phyloP scores from a whole-genome alignment of 2,888 invertebrate genomes.

The Nomada flava region DNA sequence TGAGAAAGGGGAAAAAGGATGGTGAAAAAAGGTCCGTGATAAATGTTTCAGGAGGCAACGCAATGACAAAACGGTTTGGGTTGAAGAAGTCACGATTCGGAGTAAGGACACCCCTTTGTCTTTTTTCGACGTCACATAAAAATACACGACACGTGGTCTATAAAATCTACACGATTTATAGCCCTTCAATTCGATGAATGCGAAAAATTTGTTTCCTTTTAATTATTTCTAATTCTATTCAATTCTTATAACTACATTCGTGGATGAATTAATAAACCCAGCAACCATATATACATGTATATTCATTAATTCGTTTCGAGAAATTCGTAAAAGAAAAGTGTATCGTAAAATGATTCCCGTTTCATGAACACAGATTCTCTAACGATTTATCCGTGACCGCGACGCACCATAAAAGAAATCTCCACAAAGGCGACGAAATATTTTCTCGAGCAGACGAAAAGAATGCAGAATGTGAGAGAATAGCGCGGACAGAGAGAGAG shows the following conservation, averaged over 20 bases:
- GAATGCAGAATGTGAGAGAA: background rate
- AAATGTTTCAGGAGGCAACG: constrained; percentile 72
- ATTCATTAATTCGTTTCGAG: no score
- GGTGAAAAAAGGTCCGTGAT: constrained; percentile 65
- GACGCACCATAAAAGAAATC: background rate
- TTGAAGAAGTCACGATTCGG: constrained; percentile 68
- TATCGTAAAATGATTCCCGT: background rate
- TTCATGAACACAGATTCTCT: background rate
- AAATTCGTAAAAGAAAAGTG: background rate
- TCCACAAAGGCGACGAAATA: constrained; percentile 12
- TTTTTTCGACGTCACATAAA: constrained; percentile 35
- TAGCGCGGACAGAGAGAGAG: background rate
- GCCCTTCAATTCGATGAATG: constrained; percentile 20
- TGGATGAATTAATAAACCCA: no score
- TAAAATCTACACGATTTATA: background rate
- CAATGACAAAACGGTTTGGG: constrained; percentile 73
- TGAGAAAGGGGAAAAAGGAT: constrained; percentile 20
- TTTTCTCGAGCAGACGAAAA: background rate
- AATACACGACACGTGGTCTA: constrained; percentile 23
- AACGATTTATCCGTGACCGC: background rate
- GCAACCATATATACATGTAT: no score
- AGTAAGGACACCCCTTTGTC: constrained; percentile 45
- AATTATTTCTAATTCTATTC: background rate
- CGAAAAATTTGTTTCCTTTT: background rate
- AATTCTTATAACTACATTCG: no score